These are phyloP conservation scores for Hoplostethus mediterraneus DNA, from an alignment of 2,797 vertebrate species.

Conservation along the genomic window DNA sequence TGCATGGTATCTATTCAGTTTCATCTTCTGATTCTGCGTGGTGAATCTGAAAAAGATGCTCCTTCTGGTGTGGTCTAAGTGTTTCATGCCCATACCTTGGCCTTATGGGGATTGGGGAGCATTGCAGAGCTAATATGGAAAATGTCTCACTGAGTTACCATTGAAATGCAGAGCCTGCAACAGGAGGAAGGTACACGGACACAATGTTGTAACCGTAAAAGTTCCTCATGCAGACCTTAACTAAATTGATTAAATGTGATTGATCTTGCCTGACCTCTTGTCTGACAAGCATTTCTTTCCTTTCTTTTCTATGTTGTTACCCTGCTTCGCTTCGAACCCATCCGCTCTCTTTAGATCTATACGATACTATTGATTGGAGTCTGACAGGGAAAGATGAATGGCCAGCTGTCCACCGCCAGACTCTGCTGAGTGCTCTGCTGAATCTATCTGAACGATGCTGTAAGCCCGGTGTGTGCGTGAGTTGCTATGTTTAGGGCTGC, in stretches of 20 bases:
- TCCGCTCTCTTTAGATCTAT: slow-evolving; percentile 54
- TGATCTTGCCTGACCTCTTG: slow-evolving; percentile 19
- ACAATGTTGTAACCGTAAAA: neutral
- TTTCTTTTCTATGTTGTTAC: slow-evolving; percentile 23
- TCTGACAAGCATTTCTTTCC: slow-evolving; percentile 15
- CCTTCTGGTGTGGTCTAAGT: slow-evolving; percentile 3
- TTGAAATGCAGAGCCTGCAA: neutral
- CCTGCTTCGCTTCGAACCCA: slow-evolving; percentile 39
- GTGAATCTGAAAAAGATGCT: no score
- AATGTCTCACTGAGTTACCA: neutral
- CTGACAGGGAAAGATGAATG: slow-evolving; percentile 54
- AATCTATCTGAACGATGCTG: slow-evolving; percentile 30
- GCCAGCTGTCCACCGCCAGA: slow-evolving; percentile 22
- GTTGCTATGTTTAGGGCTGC: slow-evolving; percentile 13
- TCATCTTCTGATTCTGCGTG: no score
- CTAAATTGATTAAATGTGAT: neutral
- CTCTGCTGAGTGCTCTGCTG: slow-evolving; percentile 15
- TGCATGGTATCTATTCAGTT: no score
- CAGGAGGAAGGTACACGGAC: neutral
- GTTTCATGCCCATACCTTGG: neutral
- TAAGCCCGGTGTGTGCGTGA: slow-evolving; percentile 23
- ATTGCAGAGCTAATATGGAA: slow-evolving; percentile 1
- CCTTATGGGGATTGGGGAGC: neutral
- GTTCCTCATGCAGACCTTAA: neutral
- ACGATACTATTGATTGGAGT: slow-evolving; percentile 35